A percentile compares a stretch with the other conserved stretches of the same genome.
Evolutionary conservation across 2,113 vertebrate species (phyloP).

Genomic region (Puntigrus tetrazona): DNA sequence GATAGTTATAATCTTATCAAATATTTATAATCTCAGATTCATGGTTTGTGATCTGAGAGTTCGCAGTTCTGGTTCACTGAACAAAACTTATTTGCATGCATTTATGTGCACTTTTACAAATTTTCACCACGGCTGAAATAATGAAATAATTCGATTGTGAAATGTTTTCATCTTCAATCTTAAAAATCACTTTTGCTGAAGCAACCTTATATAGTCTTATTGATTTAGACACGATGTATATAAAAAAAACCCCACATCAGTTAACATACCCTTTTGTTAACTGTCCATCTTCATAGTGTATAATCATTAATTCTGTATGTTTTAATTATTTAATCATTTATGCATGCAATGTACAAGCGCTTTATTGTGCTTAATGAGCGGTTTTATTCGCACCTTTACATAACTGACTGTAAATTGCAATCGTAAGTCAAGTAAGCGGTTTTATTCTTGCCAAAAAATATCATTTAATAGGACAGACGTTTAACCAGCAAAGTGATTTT

Average conservation of each 20-base stretch:
- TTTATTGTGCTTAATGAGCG: neutral
- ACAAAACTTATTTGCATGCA: neutral
- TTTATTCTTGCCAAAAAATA: neutral
- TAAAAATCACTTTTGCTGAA: neutral
- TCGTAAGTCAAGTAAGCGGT: no score
- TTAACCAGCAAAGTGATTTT: neutral
- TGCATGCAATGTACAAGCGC: neutral
- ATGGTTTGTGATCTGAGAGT: conserved; percentile 25
- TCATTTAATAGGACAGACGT: neutral
- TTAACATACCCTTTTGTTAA: neutral
- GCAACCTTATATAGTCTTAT: neutral
- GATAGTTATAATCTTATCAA: conserved; percentile 34
- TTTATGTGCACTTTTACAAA: neutral
- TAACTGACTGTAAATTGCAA: neutral
- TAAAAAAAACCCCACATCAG: neutral
- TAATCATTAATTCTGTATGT: neutral
- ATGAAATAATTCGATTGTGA: neutral
- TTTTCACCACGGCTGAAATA: neutral
- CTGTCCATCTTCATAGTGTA: neutral
- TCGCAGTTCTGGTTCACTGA: conserved; percentile 14
- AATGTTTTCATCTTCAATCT: neutral
- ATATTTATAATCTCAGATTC: conserved; percentile 36
- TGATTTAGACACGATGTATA: neutral
- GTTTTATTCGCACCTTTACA: neutral
- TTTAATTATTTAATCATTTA: neutral